Evolutionary conservation across 2,888 invertebrate species (phyloP), one percentile per base, ranked within the genome.

Genomic region (Eubasilissa splendida): DNA sequence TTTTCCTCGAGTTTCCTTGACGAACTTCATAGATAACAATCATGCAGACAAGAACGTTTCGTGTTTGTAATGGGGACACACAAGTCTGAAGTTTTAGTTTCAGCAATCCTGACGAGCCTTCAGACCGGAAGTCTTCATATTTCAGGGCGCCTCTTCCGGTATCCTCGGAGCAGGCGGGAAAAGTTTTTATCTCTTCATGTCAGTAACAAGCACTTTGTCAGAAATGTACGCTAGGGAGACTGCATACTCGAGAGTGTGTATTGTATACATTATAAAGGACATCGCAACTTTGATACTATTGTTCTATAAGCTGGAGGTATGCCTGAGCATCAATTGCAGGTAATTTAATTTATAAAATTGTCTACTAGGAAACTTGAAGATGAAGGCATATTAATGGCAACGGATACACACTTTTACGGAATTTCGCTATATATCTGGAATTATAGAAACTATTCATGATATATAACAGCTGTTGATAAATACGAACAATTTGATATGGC

Each of bases 41-140:
- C 78, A 59, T 3, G 50, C 54, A 76, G 68, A 74, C 65, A 60
- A 73, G 52, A 73, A 63, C 53, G 76, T 60, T 59, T 73, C 56
- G 77, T 73, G 60, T 73, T 58, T 50, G 53, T 66, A 58, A 77
- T 73, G 77, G 68, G 76, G 77, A 68, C 76, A 63, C 31, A 54
- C 54, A 14, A 76, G 76, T 60, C 77, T 59, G 74, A 81, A 77
- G 60, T 81, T 77, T 77, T 59, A 58, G 59, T 75, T 75, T 58
- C 82, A 82, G 83, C 79, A 68, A 80, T 80, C 70, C 76, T 77
- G 81, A 80, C 80, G 79, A 77, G 80, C 75, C 70, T 80, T 68
- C 60, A 71, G 70, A 77, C 80, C 79, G 83, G 83, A 83, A 83
- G 77, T 60, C 83, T 75, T 83, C 83, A 83, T 83, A 83, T 83